A percentile compares a stretch with the other conserved stretches of the same genome.
phyloP scores from a whole-genome alignment of 2,797 vertebrate species.

The Lacerta viridis region DNA sequence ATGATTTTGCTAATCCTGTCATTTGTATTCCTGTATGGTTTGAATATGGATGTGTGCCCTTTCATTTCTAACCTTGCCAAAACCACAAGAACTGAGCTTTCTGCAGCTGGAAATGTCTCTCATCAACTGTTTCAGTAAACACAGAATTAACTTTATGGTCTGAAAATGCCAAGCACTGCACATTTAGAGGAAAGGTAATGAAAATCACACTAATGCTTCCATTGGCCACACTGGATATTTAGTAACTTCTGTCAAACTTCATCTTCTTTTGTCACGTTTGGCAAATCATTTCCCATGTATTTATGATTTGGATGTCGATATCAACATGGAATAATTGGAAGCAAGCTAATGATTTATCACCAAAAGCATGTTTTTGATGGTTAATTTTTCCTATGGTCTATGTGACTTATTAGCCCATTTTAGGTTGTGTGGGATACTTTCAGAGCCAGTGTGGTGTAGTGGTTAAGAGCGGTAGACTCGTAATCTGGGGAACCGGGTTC shows the following conservation, averaged over 20 bases:
- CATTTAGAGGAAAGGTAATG: conserved; percentile 38
- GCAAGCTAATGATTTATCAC: background rate
- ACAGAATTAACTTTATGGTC: conserved; percentile 65
- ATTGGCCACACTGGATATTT: conserved; percentile 36
- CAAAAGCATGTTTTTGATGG: background rate
- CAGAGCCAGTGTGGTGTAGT: no score
- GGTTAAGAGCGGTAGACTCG: no score
- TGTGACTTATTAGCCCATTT: background rate
- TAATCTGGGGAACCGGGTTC: no score
- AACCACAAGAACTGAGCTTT: conserved; percentile 22
- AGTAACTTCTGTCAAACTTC: conserved; percentile 30
- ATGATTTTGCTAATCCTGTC: conserved; percentile 37
- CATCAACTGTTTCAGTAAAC: conserved; percentile 66
- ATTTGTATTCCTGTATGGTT: conserved; percentile 23
- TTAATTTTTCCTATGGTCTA: background rate
- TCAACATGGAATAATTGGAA: background rate
- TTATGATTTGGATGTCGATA: background rate
- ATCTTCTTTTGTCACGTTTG: conserved; percentile 38
- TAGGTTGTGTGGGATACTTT: background rate
- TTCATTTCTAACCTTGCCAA: conserved; percentile 24
- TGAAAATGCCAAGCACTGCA: conserved; percentile 52
- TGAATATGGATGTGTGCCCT: conserved; percentile 30
- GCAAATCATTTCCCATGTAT: conserved; percentile 8
- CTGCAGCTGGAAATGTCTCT: conserved; percentile 57
- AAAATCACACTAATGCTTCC: conserved; percentile 33